Percentiles rank a stretch among this genome's conserved stretches.
Evolutionary conservation across 2,797 vertebrate genomes (phyloP).

Genomic region (Dermochelys coriacea): DNA sequence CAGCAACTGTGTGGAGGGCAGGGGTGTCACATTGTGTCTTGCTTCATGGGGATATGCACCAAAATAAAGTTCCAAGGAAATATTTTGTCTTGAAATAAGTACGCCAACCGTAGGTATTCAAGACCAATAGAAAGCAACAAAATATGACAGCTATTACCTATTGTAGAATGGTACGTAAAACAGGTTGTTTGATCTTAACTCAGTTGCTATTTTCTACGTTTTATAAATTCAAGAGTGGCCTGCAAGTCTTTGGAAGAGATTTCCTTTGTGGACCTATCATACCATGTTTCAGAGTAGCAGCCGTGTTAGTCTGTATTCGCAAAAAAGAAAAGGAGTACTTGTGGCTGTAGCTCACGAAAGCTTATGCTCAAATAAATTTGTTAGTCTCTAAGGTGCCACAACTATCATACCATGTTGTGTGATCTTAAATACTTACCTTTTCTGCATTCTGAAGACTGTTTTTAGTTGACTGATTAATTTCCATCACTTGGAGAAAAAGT

Average conservation of each 20-base stretch:
- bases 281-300: too few relatives aligned
- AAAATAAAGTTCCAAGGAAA: background rate
- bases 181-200: background rate
- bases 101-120: background rate
- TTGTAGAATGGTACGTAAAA: accelerated
- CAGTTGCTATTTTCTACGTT: background rate
- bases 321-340: too few relatives aligned
- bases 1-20: background rate
- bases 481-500: background rate
- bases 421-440: background rate
- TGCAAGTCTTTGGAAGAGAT: background rate
- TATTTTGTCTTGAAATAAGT: background rate
- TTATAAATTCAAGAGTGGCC: background rate
- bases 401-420: background rate
- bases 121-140: accelerated
- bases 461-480: background rate
- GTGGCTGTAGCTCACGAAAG: too few relatives aligned
- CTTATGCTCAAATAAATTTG: too few relatives aligned
- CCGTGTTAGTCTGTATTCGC: too few relatives aligned
- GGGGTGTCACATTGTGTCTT: background rate
- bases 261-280: background rate
- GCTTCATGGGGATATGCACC: background rate
- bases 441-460: background rate
- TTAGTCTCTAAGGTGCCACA: too few relatives aligned
- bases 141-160: background rate